Percentiles rank a stretch among this genome's conserved stretches.
Evolutionary conservation across 2,888 invertebrate species (phyloP).

Genomic region (Rhagonycha lutea): DNA sequence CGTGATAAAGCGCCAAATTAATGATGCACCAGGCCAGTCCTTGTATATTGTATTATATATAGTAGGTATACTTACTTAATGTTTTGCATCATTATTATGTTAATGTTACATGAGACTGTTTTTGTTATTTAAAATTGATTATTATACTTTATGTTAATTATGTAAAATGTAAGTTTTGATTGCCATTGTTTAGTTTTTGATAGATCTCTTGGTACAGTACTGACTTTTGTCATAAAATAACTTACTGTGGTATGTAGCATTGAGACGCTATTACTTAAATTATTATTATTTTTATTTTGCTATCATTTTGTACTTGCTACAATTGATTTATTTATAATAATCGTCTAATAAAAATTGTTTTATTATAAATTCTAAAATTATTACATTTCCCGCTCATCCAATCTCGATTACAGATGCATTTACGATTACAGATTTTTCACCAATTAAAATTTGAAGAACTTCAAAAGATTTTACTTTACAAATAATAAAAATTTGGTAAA

Average conservation of each 20-base stretch:
- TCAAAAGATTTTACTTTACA: no score
- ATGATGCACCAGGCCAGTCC: constrained; percentile 39
- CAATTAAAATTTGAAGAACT: no score
- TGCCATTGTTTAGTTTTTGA: constrained; percentile 30
- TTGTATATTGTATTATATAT: constrained; percentile 29
- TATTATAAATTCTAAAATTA: not conserved
- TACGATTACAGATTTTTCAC: no score
- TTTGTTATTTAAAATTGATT: constrained; percentile 36
- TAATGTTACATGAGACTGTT: constrained; percentile 38
- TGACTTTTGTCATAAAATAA: constrained; percentile 21
- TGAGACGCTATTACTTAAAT: constrained; percentile 29
- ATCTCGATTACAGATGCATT: no score
- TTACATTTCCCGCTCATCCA: not conserved
- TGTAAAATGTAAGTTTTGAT: constrained; percentile 33
- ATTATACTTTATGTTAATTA: constrained; percentile 35
- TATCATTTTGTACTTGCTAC: constrained; percentile 31
- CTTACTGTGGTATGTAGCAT: constrained; percentile 27
- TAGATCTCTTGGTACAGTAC: constrained; percentile 28
- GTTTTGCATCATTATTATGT: constrained; percentile 27
- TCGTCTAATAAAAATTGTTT: constrained; percentile 28
- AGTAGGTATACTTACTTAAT: constrained; percentile 13
- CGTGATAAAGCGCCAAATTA: constrained; percentile 35
- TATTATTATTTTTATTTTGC: constrained; percentile 29
- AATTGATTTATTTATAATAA: constrained; percentile 32
- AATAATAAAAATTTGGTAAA: no score